Evolutionary conservation across 1,140 invertebrate species (phyloP), one percentile per base, ranked within the genome.

Genomic region (Macrotrachela quadricornifera): DNA sequence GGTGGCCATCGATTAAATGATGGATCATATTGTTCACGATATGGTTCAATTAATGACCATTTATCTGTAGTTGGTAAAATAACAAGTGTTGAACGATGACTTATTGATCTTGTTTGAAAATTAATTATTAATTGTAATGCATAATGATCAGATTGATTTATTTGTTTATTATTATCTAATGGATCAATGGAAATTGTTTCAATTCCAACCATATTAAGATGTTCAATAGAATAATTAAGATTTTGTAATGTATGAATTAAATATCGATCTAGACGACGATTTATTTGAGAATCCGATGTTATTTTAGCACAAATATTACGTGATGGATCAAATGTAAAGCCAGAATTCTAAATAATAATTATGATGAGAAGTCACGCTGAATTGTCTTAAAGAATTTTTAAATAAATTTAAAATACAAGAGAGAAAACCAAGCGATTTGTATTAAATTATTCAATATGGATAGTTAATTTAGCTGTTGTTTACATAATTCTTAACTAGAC

Each of bases 91-190:
- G 21, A 30, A 4, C 21, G 21, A 30, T 30, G 21, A 30, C 21
- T 30, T 4, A 30, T 13, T 10, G 37, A 36, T 44, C 39, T 50
- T 30, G 6, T 40, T 11, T 21, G 1, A 53, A 53, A 53, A 30
- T 46, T 17, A 21, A 53, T 18, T 15, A 39, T 17, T 15, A 42
- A 46, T 14, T 46, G 43, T 21, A 53, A 21, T 13, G 44, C 51
- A 53, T 53, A 53, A 18, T 53, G 51, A 47, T 53, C 51, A 45
- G 51, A 53, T 8, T 21, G 15, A 42, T 47, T 9, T 38, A 53
- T 30, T 30, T 8, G 21, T 30, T 30, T 30, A 30, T 30, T 2
- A 50, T 36, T 50, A 37, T 50, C 30, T 37, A 8, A 4, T 8
- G 21, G 8, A 2, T 30, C 21, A 30, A 30, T 30, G 2, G 21